phyloP scores from a whole-genome alignment of 2,113 vertebrate species.

The Phoxinus phoxinus region DNA sequence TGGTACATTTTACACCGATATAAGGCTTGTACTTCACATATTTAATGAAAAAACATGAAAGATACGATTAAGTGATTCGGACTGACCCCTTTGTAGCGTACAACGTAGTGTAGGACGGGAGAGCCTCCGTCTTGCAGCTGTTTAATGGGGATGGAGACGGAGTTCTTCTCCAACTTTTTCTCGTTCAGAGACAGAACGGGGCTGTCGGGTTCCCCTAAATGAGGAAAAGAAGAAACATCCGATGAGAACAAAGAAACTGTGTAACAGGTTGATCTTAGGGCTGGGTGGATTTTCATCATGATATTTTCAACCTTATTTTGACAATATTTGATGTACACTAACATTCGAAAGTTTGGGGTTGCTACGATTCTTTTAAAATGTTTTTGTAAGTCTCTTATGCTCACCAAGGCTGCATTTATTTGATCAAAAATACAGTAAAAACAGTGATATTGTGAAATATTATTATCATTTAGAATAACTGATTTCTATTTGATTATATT shows the following conservation, averaged over 20 bases:
- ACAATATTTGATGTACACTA: background rate
- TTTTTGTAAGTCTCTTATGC: background rate
- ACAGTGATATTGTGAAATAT: background rate
- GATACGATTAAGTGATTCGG: background rate
- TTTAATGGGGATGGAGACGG: conserved; percentile 68
- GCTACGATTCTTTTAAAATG: background rate
- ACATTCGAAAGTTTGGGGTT: background rate
- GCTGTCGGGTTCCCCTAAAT: conserved; percentile 75
- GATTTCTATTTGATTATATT: background rate
- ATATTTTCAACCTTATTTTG: background rate
- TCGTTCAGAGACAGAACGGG: conserved; percentile 61
- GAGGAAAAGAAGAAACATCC: background rate
- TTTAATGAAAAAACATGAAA: background rate
- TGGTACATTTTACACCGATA: background rate
- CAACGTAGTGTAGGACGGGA: conserved; percentile 62
- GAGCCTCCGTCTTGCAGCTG: conserved; percentile 61
- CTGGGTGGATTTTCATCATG: background rate
- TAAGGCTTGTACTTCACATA: background rate
- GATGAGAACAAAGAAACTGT: background rate
- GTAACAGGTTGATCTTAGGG: background rate
- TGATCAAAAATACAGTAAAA: background rate
- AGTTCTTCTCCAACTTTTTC: conserved; percentile 64
- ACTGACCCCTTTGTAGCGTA: conserved; percentile 72
- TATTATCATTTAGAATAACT: background rate
- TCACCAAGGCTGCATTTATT: background rate